Evolutionary conservation across 1,140 invertebrate species (phyloP).

Genomic region (Camponotus floridanus): DNA sequence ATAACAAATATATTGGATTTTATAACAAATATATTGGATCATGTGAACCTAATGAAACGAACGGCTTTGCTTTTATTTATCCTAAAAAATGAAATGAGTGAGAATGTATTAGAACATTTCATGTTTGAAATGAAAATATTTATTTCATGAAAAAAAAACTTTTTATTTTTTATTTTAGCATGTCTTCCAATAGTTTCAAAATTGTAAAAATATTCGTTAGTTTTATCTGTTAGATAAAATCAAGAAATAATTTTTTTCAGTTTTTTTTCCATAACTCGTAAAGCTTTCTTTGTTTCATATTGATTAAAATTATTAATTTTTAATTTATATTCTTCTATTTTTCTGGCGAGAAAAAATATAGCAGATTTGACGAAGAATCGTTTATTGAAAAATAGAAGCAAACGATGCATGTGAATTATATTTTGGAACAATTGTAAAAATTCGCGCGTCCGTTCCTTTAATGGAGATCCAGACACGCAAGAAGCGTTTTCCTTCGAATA

Average conservation of each 20-base stretch:
- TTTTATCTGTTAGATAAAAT: not conserved
- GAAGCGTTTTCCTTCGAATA: not conserved
- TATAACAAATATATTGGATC: not conserved
- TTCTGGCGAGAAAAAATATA: not conserved
- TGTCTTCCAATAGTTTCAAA: not conserved
- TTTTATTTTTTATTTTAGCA: not conserved
- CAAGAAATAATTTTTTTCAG: no score
- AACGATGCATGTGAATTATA: conserved; percentile 2
- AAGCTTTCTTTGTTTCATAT: not conserved
- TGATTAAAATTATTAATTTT: not conserved
- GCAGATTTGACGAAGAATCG: no score
- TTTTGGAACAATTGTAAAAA: conserved; percentile 2
- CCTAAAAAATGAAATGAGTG: not conserved
- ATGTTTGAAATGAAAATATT: not conserved
- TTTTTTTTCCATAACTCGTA: not conserved
- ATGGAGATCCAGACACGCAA: not conserved
- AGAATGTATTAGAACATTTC: not conserved
- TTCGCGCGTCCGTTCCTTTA: not conserved
- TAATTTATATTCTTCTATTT: not conserved
- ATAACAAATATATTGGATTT: conserved; percentile 1
- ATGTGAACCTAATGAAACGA: not conserved
- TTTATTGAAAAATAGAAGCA: not conserved
- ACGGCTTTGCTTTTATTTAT: not conserved
- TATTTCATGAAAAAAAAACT: not conserved
- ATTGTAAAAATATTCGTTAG: not conserved